Base-by-base conservation (phyloP, 2,113 vertebrate genomes). In the Pseudopodoces humilis region DNA sequence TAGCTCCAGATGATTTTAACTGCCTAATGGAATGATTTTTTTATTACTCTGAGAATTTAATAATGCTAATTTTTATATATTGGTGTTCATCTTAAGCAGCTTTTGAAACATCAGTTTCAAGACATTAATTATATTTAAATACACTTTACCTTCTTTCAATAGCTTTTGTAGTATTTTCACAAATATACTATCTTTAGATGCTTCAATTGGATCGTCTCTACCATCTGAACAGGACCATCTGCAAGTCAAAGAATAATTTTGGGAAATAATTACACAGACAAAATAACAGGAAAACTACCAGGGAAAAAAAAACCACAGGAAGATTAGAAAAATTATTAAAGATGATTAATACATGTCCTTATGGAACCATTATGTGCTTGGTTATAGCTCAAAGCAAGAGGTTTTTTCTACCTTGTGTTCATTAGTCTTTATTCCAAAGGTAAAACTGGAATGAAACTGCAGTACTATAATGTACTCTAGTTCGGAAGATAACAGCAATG, bases 101-200 rank as follows among this genome's bases (percentile, higher is more conserved):
- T 84, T 93, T 86, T 72, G 50, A 92, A 87, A 84, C 56, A 83
- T 47, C 20, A 27, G n/a, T 43, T 94, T 68, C 21, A 89, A 55
- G 33, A 53, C n/a, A 35, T 37, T 4, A 37, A 16, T 52, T 39
- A 18, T 15, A 67, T 39, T 72, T 46, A 92, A 91, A 21, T 49
- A 83, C 17, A 58, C 72, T 94, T 96, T 96, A 99, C 99, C 99
- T 98, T 99, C 99, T 95, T 99, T 99, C 71, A 99, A 93, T 76
- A 99, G 98, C 49, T 99, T 99, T 72, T 99, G 98, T 76, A 99
- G 95, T 94, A 99, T 99, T 97, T 99, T 99, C 91, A 99, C 98
- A 96, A 99, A 99, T 97, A 99, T 98, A 64, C 99, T 99, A 86
- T 99, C 98, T 93, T 98, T 99, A 80, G 99, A 98, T 23, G 98